A percentile compares a stretch with the other conserved stretches of the same genome.
Evolutionary conservation across 2,888 invertebrate species (phyloP).

Genomic region (Syrista parreyssii): DNA sequence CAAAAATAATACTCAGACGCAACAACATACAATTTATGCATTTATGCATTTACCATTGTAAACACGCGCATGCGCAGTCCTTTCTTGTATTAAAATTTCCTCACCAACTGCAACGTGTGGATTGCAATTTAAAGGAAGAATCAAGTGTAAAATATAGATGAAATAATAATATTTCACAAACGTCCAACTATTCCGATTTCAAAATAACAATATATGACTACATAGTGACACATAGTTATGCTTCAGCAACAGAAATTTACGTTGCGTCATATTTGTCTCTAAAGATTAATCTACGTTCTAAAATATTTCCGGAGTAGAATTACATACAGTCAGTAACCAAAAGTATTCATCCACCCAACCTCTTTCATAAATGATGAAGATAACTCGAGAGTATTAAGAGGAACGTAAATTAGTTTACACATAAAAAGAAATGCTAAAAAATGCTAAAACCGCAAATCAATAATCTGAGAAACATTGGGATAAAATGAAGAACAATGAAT

Average conservation of each 20-base stretch:
- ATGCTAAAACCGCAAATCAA: too few relatives aligned
- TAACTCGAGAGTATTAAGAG: too few relatives aligned
- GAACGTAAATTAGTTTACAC: too few relatives aligned
- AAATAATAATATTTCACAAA: background rate
- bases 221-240: background rate
- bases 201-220: too few relatives aligned
- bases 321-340: too few relatives aligned
- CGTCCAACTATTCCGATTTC: background rate
- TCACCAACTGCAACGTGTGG: too few relatives aligned
- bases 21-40: background rate
- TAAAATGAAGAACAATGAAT: too few relatives aligned
- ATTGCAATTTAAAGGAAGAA: background rate
- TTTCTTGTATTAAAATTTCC: too few relatives aligned
- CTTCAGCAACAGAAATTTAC: background rate
- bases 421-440: too few relatives aligned
- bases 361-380: too few relatives aligned
- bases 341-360: too few relatives aligned
- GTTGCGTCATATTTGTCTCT: background rate
- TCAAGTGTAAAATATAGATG: background rate
- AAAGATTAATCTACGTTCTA: background rate
- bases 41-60: background rate
- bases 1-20: background rate
- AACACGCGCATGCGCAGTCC: background rate
- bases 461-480: too few relatives aligned
- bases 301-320: background rate